A percentile compares a stretch with the other conserved stretches of the same genome.
These are phyloP conservation scores for Holocentrus rufus DNA, from an alignment of 2,797 vertebrate species.

Conservation along the genomic window DNA sequence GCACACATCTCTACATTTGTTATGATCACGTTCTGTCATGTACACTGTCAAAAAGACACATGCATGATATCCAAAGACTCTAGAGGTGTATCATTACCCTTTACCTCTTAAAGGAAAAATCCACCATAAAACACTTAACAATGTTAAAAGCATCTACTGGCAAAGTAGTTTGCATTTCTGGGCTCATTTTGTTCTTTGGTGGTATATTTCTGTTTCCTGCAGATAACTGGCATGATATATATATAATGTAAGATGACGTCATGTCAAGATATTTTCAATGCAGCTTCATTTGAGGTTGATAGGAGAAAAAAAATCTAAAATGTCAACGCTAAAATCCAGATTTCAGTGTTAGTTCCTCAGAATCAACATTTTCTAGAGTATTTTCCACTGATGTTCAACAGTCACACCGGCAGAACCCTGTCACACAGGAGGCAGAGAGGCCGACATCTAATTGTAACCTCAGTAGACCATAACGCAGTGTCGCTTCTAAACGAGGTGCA, in stretches of 20 bases:
- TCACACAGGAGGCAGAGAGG: too few relatives aligned
- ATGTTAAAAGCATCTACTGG: too few relatives aligned
- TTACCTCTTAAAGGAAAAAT: background rate
- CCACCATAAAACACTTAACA: background rate
- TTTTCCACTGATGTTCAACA: background rate
- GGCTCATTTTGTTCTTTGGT: background rate
- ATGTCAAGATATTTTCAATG: background rate
- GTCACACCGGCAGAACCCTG: background rate
- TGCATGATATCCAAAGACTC: background rate
- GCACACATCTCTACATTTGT: background rate
- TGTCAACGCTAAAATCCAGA: too few relatives aligned
- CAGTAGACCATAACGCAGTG: conserved; percentile 16
- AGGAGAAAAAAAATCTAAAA: too few relatives aligned
- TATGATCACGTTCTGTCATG: background rate
- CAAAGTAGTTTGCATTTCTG: background rate
- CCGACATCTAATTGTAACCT: too few relatives aligned
- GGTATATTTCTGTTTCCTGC: too few relatives aligned
- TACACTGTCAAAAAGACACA: too few relatives aligned
- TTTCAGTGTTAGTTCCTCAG: background rate
- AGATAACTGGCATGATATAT: too few relatives aligned
- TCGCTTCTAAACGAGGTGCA: background rate
- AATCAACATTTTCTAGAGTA: background rate
- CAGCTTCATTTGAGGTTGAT: background rate
- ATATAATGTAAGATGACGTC: too few relatives aligned
- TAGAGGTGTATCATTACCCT: background rate